Evolutionary conservation across 2,113 vertebrate genomes (phyloP), one percentile per base, ranked within the genome.

Genomic region (Abramis brama): DNA sequence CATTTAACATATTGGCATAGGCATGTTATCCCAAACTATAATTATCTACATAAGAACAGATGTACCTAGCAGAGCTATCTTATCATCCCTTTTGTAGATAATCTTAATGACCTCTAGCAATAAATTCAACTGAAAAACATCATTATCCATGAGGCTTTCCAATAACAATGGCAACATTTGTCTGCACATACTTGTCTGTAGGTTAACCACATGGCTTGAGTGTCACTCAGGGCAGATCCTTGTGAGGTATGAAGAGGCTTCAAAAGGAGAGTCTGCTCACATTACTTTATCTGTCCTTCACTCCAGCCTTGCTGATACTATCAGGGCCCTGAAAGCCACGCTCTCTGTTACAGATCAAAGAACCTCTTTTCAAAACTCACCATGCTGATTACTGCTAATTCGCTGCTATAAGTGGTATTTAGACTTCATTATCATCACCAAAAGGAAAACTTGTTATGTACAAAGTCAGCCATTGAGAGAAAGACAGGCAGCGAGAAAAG

Each of bases 81-180:
- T 62, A n/a, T 75, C 23, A 43, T 43, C 33, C 23, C 23, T 45
- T 43, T 62, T 62, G 77, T 60, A 39, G 76, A 57, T 79, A 71
- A 55, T 78, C 66, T 79, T 60, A 86, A 86, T 62, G 52, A 71
- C 62, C 79, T 89, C 83, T 91, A 89, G 85, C 91, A 90, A 92
- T 93, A 87, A 90, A 92, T 90, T 90, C 88, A 89, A 91, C 90
- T 88, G 68, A 79, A 73, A 45, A 86, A 30, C 50, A 82, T 64
- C 85, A 85, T 89, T 88, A 92, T 93, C 91, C 93, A 92, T 90
- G 91, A 88, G 88, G 90, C 88, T 88, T 90, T 91, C 86, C 73
- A 84, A 87, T 85, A 87, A 93, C 93, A 94, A 94, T 93, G 89
- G 90, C 88, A 91, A 90, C 88, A 92, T 93, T 93, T 94, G 93